Percentiles rank a stretch among this genome's conserved stretches.
Conservation (phyloP, 2,113 vertebrate species). For the Pelmatolapia mariae region DNA sequence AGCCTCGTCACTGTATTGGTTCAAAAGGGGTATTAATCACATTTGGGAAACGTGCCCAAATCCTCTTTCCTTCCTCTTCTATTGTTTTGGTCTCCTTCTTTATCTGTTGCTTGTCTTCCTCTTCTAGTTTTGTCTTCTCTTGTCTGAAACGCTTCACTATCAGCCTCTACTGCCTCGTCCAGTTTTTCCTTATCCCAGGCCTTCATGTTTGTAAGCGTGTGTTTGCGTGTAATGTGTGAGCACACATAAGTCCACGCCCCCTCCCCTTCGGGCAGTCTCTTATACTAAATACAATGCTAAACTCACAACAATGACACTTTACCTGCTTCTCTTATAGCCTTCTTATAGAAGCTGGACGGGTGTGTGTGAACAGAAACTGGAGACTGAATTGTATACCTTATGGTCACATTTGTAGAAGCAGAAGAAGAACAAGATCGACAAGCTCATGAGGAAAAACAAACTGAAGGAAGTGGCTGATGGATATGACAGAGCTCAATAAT, state of each 20-base stretch:
- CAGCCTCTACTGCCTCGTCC: background rate
- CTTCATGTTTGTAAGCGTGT: background rate
- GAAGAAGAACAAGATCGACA: background rate
- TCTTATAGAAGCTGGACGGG: background rate
- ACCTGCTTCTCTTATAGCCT: background rate
- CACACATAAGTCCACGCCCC: background rate
- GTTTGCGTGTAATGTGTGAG: background rate
- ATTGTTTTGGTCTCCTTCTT: background rate
- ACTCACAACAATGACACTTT: background rate
- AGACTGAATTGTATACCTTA: background rate
- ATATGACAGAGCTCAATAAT: slow-evolving; percentile 1
- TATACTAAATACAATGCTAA: background rate
- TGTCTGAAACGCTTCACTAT: background rate
- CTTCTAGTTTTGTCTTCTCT: background rate
- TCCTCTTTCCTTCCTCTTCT: slow-evolving; percentile 19
- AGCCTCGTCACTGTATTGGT: background rate
- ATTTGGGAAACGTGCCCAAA: slow-evolving; percentile 35
- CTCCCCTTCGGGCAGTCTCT: background rate
- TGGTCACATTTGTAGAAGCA: background rate
- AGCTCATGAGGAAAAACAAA: slow-evolving; percentile 19
- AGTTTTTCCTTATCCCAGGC: background rate
- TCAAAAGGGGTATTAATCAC: slow-evolving; percentile 31
- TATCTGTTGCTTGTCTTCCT: background rate
- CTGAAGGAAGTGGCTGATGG: background rate
- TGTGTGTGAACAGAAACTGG: slow-evolving; percentile 21